Evolutionary conservation across 1,140 invertebrate genomes (phyloP).

Genomic region (Papilio glaucus): DNA sequence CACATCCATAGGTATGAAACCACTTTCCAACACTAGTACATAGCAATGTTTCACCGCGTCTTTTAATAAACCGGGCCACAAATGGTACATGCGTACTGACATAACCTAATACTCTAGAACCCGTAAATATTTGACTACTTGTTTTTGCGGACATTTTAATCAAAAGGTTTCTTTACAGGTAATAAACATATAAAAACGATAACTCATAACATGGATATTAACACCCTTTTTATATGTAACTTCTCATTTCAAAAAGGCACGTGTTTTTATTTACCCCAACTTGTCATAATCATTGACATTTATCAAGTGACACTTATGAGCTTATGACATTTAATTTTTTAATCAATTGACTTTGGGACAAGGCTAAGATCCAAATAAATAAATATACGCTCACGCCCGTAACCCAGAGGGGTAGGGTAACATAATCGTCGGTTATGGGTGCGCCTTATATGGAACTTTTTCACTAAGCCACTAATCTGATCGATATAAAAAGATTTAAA

Average conservation of each 20-base stretch:
- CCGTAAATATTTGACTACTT: slow-evolving; percentile 91
- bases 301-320: background rate
- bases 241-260: slow-evolving; percentile 19
- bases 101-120: slow-evolving; percentile 93
- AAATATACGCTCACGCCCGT: too few species aligned
- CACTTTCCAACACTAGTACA: slow-evolving; percentile 94
- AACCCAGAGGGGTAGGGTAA: too few species aligned
- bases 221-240: background rate
- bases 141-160: slow-evolving; percentile 64
- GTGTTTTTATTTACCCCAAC: slow-evolving; percentile 31
- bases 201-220: too few species aligned
- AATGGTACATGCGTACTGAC: slow-evolving; percentile 96
- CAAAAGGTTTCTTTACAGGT: background rate
- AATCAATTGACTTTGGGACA: background rate
- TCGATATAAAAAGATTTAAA: too few species aligned
- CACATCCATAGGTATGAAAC: slow-evolving; percentile 95
- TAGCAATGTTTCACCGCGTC: slow-evolving; percentile 93
- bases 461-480: too few species aligned
- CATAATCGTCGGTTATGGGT: too few species aligned
- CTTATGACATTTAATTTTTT: slow-evolving; percentile 4
- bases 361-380: background rate
- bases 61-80: slow-evolving; percentile 92
- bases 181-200: background rate
- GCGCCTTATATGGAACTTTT: too few species aligned
- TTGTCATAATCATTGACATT: background rate